A percentile compares a stretch with the other conserved stretches of the same genome.
phyloP scores from a whole-genome alignment of 2,797 vertebrate species.

The Microcaecilia unicolor region DNA sequence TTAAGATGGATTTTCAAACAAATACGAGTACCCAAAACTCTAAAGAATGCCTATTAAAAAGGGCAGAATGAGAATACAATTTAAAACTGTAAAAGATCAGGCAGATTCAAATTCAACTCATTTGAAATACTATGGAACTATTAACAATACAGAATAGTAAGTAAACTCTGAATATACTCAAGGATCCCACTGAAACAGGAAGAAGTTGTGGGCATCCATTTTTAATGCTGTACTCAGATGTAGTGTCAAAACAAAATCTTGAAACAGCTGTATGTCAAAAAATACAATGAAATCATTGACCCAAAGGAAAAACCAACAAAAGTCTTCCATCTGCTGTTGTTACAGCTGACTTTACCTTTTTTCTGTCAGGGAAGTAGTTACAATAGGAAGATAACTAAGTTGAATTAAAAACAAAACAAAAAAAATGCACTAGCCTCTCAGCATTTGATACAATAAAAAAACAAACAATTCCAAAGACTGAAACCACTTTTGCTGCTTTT shows the following conservation, averaged over 20 bases:
- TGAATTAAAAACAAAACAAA: conserved; percentile 30
- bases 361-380: conserved; percentile 22
- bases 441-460: conserved; percentile 19
- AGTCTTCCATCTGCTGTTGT: conserved; percentile 31
- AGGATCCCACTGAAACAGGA: conserved; percentile 12
- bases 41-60: no score
- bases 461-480: conserved; percentile 23
- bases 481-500: conserved; percentile 32
- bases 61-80: no score
- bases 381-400: conserved; percentile 27
- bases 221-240: conserved; percentile 18
- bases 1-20: no score
- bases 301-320: conserved; percentile 31
- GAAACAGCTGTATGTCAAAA: conserved; percentile 21
- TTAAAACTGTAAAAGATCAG: no score
- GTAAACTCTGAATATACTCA: conserved; percentile 26
- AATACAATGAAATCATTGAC: conserved; percentile 52
- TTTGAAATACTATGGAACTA: conserved; percentile 7
- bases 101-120: no score
- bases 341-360: conserved; percentile 26
- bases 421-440: conserved; percentile 25
- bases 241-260: conserved; percentile 30
- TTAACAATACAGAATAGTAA: conserved; percentile 20
- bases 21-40: no score
- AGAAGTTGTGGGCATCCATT: conserved; percentile 25